phyloP scores from a whole-genome alignment of 1,140 invertebrate genomes.

The Amyelois transitella region DNA sequence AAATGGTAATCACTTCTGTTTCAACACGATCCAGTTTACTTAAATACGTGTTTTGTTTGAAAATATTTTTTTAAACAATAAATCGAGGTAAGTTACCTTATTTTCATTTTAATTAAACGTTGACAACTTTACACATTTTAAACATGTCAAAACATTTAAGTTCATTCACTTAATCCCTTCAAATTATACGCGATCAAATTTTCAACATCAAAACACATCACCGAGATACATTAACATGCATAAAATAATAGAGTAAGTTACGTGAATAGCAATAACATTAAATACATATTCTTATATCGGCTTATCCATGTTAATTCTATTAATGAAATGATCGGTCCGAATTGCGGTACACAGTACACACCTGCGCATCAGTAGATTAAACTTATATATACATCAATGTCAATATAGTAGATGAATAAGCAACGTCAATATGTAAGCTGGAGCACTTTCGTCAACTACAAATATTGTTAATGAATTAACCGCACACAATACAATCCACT shows the following conservation, averaged over 20 bases:
- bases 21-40: not conserved
- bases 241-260: no score
- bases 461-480: not conserved
- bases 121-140: not conserved
- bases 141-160: not conserved
- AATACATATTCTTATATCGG: not conserved
- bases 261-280: not conserved
- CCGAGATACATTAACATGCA: no score
- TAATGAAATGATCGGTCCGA: not conserved
- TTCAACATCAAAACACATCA: not conserved
- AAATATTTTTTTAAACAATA: no score
- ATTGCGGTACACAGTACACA: not conserved
- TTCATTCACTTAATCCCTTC: not conserved
- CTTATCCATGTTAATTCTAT: not conserved
- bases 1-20: no score
- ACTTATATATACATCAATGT: not conserved
- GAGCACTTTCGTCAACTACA: not conserved
- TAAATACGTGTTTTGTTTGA: no score
- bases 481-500: not conserved
- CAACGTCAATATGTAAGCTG: not conserved
- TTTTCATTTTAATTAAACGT: no score
- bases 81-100: no score
- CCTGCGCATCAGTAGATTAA: not conserved
- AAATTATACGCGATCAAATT: not conserved
- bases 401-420: not conserved